phyloP scores from a whole-genome alignment of 2,113 vertebrate genomes.

The Proterorhinus semilunaris region DNA sequence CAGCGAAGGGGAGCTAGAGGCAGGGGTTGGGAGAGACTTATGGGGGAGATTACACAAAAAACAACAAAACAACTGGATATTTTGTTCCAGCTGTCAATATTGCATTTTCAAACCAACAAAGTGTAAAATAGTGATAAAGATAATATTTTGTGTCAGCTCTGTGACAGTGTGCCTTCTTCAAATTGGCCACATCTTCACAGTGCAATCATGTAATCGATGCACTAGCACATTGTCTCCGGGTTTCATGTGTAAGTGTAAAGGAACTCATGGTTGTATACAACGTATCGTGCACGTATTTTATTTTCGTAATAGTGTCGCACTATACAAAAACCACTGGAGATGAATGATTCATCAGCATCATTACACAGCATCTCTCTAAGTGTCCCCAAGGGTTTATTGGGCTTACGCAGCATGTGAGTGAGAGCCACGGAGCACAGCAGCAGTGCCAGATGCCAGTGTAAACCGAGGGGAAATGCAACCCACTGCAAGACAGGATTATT shows the following conservation, averaged over 20 bases:
- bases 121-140: no score
- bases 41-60: no score
- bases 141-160: background rate
- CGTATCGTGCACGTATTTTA: background rate
- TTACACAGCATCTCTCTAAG: conserved; percentile 5
- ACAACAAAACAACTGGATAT: no score
- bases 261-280: background rate
- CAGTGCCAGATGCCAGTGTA: background rate
- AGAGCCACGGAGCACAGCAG: background rate
- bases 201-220: background rate
- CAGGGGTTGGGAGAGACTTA: no score
- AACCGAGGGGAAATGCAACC: background rate
- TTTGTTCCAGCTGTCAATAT: no score
- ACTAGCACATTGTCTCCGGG: background rate
- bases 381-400: conserved; percentile 11
- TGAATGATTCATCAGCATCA: conserved; percentile 6
- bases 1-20: no score
- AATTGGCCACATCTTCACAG: background rate
- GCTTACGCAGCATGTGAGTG: conserved; percentile 7
- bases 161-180: background rate
- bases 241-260: background rate
- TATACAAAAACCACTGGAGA: background rate
- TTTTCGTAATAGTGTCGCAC: background rate
- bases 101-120: no score
- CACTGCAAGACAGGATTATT: background rate